Evolutionary conservation across 2,797 vertebrate species (phyloP), one percentile per base, ranked within the genome.

Genomic region (Mastacembelus armatus): DNA sequence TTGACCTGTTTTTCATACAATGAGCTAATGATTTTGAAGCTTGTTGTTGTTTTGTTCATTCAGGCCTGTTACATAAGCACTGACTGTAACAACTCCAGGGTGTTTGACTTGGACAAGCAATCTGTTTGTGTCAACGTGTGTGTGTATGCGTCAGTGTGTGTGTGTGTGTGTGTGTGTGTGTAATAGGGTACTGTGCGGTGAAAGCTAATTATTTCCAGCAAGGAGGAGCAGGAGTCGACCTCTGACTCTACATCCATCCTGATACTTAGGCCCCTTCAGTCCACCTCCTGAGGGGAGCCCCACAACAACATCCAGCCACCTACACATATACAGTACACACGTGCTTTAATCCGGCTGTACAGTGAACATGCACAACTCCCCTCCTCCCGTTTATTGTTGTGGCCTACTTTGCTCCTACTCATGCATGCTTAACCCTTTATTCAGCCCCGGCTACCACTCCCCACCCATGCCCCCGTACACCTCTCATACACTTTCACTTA

Each of bases 401-500:
- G 92, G 78, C 92, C 93, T 91, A 93, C 89, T 92, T 94, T 87
- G 43, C 78, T 87, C 84, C 84, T 78, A 78, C 82, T 85, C 88
- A 84, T 90, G 86, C 89, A 57, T 88, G 84, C 78, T 90, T 91
- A 93, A 91, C 92, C 91, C 90, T 88, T 89, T 81, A 77, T 80
- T 78, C 86, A 78, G 32, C 68, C 73, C 48, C 18, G 45, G 43
- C 77, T 51, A 71, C 60, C 56, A 32, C 61, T 35, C 26, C 9
- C 35, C n/a, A 12, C 24, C 29, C 21, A 9, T 16, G n/a, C 26
- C 18, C 54, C 26, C 55, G 10, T 5, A 3, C 47, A 44, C 22
- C 19, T 43, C 57, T 66, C 49, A 21, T 49, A 21, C 70, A 66
- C 75, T 72, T 72, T 42, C 74, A 66, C 71, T 66, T 66, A 52